Conservation (phyloP, 23 tunicate species). For the Ascidia mentula region DNA sequence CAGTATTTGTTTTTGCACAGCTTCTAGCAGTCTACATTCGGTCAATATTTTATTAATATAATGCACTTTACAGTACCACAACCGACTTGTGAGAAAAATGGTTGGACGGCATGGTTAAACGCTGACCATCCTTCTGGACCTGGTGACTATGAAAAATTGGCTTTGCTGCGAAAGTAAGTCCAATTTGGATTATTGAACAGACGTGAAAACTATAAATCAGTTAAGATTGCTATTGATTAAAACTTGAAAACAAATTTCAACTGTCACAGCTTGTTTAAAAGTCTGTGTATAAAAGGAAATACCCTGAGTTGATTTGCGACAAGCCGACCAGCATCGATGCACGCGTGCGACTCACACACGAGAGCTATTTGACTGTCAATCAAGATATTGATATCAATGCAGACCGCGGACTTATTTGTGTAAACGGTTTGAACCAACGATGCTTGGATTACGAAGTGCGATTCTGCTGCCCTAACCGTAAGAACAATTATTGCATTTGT, state of each 20-base stretch:
- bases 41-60: too few relatives aligned
- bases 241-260: too few relatives aligned
- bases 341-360: neutral
- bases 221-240: too few relatives aligned
- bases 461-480: neutral
- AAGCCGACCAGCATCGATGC: slow-evolving; percentile 4
- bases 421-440: neutral
- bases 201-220: too few relatives aligned
- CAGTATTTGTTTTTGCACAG: too few relatives aligned
- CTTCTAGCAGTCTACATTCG: too few relatives aligned
- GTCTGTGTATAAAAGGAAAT: neutral
- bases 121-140: neutral
- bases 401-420: neutral
- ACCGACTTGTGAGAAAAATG: neutral
- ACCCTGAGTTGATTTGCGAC: neutral
- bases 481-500: too few relatives aligned
- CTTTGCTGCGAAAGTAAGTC: neutral
- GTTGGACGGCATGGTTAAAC: slow-evolving; percentile 7
- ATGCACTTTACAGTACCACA: neutral
- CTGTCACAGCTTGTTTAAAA: too few relatives aligned
- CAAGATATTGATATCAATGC: neutral
- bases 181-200: too few relatives aligned
- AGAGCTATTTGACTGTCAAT: neutral
- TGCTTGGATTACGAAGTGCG: neutral
- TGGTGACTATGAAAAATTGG: neutral